A percentile compares a stretch with the other conserved stretches of the same genome.
Conservation (phyloP, 2,113 vertebrate species). For the Aspidoscelis tigris region DNA sequence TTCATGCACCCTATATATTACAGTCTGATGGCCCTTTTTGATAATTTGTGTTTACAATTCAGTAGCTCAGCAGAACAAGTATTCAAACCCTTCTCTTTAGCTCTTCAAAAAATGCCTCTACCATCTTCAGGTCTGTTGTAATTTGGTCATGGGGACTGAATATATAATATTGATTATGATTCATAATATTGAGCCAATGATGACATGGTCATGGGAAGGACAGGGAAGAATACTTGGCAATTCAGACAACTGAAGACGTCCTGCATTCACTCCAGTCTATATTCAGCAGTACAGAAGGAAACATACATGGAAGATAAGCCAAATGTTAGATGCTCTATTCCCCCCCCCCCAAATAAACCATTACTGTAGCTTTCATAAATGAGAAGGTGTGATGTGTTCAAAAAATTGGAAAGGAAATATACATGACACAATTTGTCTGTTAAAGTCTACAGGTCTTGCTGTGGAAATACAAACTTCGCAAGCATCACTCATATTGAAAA, state of each 20-base stretch:
- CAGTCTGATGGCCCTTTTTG: no score
- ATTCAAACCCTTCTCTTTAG: neutral
- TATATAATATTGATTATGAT: neutral
- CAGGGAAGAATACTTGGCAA: neutral
- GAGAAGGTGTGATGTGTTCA: conserved; percentile 23
- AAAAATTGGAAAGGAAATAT: conserved; percentile 21
- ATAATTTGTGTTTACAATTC: no score
- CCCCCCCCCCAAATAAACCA: conserved; percentile 8
- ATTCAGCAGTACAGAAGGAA: neutral
- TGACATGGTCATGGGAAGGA: neutral
- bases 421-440: conserved; percentile 17
- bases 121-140: neutral
- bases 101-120: neutral
- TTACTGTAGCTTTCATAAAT: conserved; percentile 9
- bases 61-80: no score
- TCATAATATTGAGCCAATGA: neutral
- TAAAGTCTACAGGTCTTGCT: neutral
- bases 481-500: neutral
- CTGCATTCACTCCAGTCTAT: neutral
- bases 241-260: no score
- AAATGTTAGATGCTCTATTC: neutral
- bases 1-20: no score
- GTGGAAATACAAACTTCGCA: conserved; percentile 4
- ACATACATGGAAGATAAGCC: neutral
- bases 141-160: neutral